Conservation (phyloP, 2,113 vertebrate genomes). For the Otis tarda region DNA sequence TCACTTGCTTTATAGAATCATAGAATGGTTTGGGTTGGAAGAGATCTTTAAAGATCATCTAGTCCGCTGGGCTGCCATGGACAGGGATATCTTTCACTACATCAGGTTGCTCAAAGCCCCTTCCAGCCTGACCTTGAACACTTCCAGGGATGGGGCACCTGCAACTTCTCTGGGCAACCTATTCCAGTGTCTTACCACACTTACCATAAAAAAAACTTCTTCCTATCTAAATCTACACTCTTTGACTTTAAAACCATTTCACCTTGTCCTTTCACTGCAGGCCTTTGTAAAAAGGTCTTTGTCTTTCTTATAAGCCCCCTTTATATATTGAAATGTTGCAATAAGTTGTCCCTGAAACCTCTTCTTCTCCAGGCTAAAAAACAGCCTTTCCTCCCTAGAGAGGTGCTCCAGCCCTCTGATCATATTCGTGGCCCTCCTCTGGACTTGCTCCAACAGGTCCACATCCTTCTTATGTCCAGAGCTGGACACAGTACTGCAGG, state of each 20-base stretch:
- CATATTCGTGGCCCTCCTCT: not conserved
- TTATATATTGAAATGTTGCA: not conserved
- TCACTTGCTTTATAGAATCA: not conserved
- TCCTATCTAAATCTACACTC: not conserved
- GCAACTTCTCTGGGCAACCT: not conserved
- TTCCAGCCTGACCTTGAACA: not conserved
- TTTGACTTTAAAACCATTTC: not conserved
- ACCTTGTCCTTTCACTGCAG: not conserved
- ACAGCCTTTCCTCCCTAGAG: not conserved
- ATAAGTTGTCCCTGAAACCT: not conserved
- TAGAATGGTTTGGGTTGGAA: not conserved
- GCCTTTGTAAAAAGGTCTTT: not conserved
- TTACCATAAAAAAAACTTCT: not conserved
- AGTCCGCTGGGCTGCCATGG: not conserved
- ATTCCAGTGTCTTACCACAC: not conserved
- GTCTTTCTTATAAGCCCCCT: not conserved
- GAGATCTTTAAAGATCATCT: not conserved
- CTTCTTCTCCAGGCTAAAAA: not conserved
- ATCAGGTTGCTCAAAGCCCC: not conserved
- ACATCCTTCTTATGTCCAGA: not conserved
- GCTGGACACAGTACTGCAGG: rapidly evolving
- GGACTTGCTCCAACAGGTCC: no score
- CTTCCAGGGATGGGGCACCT: rapidly evolving
- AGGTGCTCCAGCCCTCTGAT: not conserved
- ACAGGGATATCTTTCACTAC: not conserved